Base-by-base conservation (phyloP, 2,888 invertebrate genomes). In the Papilio demoleus region DNA sequence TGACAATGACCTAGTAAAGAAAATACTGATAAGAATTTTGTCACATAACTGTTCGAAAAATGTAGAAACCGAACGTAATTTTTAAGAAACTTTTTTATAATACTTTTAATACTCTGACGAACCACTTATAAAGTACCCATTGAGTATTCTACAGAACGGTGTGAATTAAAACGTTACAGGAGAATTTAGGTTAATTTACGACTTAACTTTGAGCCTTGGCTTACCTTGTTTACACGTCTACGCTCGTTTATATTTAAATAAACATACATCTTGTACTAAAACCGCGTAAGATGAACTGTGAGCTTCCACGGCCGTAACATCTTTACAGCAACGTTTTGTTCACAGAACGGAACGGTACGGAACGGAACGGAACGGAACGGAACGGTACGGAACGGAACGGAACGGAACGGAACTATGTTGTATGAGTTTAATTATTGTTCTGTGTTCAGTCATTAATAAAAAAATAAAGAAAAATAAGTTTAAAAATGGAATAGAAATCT, bases 101-200 rank as follows among this genome's bases (percentile, higher is more conserved):
- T 56, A 22, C 47, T 68, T 68, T 47, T 9, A 59, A 17, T 2
- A n/a, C 27, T n/a, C 50, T 60, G 60, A 56, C 24, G 63, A 64
- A 42, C 17, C 50, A 34, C 12, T 42, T 64, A 58, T 27, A n/a
- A 50, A n/a, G 56, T 53, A 42, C 38, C 24, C 59, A 63, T 53
- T 60, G 38, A 59, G 17, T 50, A 27, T 47, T 27, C 40, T 34
- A 40, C 31, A 17, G 22, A 68, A 45, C 34, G 27, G n/a, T 17
- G 40, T 24, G 14, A 58, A 31, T 12, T 31, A 4, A 22, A 38
- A 64, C 0, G 19, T 45, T 47, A 22, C 34, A 0, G 24, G 11
- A 31, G 38, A 36, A 60, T 60, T 40, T 47, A 45, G 40, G 50
- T 53, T 68, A 59, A 68, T 64, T 68, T 68, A 68, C 34, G 38